Evolutionary conservation across 2,113 vertebrate species (phyloP), one percentile per base, ranked within the genome.

Genomic region (Oncorhynchus gorbuscha): DNA sequence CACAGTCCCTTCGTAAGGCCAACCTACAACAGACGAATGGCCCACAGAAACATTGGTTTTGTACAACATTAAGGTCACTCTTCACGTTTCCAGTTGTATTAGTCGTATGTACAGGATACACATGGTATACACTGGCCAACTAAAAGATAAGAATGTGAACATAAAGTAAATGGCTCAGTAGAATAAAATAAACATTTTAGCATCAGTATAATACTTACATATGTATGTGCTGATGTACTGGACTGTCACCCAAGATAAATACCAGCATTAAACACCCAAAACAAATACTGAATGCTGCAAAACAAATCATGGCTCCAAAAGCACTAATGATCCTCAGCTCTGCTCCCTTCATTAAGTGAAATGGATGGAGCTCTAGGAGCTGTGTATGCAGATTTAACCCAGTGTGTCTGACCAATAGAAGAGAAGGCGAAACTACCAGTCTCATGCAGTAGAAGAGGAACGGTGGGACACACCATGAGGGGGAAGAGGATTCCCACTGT

Each of bases 231-330:
- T 55, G 51, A 55, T 55, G 51, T 55, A 55, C 3, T 55, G 22
- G 26, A 58, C 39, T 64, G n/a, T 22, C 35, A 30, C 64, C 5
- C n/a, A 69, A 78, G 78, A 86, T 82, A 72, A 76, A 82, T 82
- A 55, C 71, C 78, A 69, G 71, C 73, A 71, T 76, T 75, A 81
- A 74, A 61, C 35, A 73, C 72, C 69, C 74, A 82, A 74, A 69
- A 26, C 55, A 73, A 70, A 61, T 18, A 45, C 7, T 62, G 55
- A 66, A 48, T 1, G 61, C n/a, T 65, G 66, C 58, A 13, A 82
- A 82, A 74, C 32, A 18, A 69, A 77, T 73, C 24, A 20, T 59
- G 30, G 12, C 72, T 39, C 30, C 58, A 62, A 45, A 73, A 62
- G 8, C n/a, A 18, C 55, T 73, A 73, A 73, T 73, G 72, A 73